A percentile compares a stretch with the other conserved stretches of the same genome.
These are phyloP conservation scores for Caenorhabditis sp. DNA, from an alignment of 2,888 invertebrate genomes.

Conservation along the genomic window DNA sequence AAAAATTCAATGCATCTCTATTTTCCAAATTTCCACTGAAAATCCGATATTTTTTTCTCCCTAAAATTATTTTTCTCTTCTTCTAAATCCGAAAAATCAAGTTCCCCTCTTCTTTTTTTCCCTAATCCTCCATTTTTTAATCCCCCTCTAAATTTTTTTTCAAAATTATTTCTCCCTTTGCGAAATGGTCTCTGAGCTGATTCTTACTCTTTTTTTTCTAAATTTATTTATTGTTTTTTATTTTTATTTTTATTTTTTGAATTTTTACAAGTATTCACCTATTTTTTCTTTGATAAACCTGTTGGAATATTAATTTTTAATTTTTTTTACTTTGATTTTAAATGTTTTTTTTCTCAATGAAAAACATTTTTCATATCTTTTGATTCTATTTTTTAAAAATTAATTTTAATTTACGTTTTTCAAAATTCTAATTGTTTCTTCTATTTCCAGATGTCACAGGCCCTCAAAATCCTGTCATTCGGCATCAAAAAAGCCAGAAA, in stretches of 20 bases:
- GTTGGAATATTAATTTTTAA: neutral
- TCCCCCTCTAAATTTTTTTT: too few species aligned
- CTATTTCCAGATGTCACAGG: slow-evolving; percentile 41
- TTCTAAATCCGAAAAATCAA: too few species aligned
- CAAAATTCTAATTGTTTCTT: neutral
- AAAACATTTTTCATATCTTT: too few species aligned
- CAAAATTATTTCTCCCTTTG: too few species aligned
- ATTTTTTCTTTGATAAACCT: too few species aligned
- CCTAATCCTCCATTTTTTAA: too few species aligned
- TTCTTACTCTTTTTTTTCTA: too few species aligned
- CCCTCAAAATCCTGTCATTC: slow-evolving; percentile 51
- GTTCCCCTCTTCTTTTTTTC: too few species aligned
- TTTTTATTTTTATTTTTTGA: slow-evolving; percentile 1
- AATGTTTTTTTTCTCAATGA: neutral
- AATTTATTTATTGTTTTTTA: too few species aligned
- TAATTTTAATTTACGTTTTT: neutral
- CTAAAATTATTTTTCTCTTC: too few species aligned
- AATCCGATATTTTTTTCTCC: too few species aligned
- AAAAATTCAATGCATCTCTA: neutral
- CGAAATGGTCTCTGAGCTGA: too few species aligned
- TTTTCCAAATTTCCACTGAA: neutral
- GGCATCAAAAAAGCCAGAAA: slow-evolving; percentile 56
- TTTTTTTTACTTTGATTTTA: neutral
- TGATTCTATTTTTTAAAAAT: neutral
- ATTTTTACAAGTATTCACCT: neutral